phyloP scores from a whole-genome alignment of 35 echinoderm and acorn worm species.

The Ophiothrix spiculata region DNA sequence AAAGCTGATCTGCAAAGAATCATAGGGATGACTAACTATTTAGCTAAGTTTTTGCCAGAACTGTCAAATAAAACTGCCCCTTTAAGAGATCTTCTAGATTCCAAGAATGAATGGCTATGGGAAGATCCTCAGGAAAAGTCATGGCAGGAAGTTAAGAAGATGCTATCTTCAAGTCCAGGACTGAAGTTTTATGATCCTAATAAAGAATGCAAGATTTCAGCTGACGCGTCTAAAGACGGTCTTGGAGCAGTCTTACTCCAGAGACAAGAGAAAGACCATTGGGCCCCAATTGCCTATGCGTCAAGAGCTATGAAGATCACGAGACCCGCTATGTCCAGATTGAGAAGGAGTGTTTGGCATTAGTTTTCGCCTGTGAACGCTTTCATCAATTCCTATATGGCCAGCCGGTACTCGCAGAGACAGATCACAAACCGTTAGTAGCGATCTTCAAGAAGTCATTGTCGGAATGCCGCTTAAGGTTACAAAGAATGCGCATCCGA shows the following conservation, averaged over 20 bases:
- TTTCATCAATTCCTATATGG: slow-evolving; percentile 72
- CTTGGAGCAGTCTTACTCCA: slow-evolving; percentile 58
- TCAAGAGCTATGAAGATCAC: slow-evolving; percentile 49
- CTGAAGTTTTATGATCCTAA: slow-evolving; percentile 50
- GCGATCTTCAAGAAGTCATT: slow-evolving; percentile 52
- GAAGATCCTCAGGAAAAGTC: slow-evolving; percentile 28
- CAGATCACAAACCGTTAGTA: slow-evolving; percentile 63
- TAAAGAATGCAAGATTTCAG: slow-evolving; percentile 18
- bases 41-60: slow-evolving; percentile 67
- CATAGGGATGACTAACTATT: slow-evolving; percentile 56
- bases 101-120: slow-evolving; percentile 62
- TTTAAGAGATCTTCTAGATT: slow-evolving; percentile 43
- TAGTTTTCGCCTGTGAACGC: slow-evolving; percentile 37
- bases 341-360: slow-evolving; percentile 54
- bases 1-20: slow-evolving; percentile 49
- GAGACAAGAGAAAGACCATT: slow-evolving; percentile 8
- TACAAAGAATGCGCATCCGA: slow-evolving; percentile 46
- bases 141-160: slow-evolving; percentile 29
- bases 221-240: slow-evolving; percentile 44
- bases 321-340: slow-evolving; percentile 48
- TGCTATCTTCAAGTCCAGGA: slow-evolving; percentile 4
- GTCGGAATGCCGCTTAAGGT: slow-evolving; percentile 23
- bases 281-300: slow-evolving; percentile 48
- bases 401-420: slow-evolving; percentile 42
- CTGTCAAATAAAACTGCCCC: slow-evolving; percentile 42